A percentile compares a stretch with the other conserved stretches of the same genome.
Evolutionary conservation across 1,140 invertebrate genomes (phyloP).

Genomic region (Trichonephila inaurata): DNA sequence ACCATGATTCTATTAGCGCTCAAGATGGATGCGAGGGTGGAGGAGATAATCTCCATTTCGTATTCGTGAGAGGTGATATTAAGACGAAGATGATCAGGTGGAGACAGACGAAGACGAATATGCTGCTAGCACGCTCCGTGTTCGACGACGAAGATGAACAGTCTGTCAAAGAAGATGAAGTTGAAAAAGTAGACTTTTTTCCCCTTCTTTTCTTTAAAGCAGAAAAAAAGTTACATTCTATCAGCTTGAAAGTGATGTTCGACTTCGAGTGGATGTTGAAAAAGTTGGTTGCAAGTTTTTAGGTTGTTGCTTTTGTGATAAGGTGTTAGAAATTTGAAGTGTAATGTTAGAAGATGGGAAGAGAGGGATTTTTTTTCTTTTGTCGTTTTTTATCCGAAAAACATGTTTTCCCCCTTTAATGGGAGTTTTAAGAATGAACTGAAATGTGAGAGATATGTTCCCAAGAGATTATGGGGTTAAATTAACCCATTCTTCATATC

Average conservation of each 20-base stretch:
- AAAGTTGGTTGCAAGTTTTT: neutral
- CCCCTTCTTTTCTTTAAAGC: neutral
- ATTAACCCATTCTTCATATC: too few relatives aligned
- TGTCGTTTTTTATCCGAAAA: too few relatives aligned
- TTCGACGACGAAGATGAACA: conserved; percentile 42
- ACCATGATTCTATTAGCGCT: neutral
- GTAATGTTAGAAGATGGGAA: neutral
- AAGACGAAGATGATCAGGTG: conserved; percentile 42
- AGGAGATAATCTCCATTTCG: neutral
- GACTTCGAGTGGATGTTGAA: too few relatives aligned
- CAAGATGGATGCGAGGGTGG: neutral
- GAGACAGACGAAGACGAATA: conserved; percentile 34
- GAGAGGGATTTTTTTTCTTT: neutral
- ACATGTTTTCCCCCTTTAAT: too few relatives aligned
- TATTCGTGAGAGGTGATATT: conserved; percentile 43
- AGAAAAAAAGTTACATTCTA: neutral
- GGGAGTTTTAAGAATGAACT: too few relatives aligned
- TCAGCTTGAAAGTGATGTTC: neutral
- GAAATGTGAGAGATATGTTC: too few relatives aligned
- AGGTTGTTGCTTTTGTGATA: neutral
- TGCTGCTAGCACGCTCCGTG: neutral
- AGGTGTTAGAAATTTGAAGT: neutral
- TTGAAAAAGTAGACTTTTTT: neutral
- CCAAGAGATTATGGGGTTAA: too few relatives aligned
- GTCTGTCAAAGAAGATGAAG: neutral